Conservation (phyloP, 2,888 invertebrate genomes). For the Choristoneura rosaceana region DNA sequence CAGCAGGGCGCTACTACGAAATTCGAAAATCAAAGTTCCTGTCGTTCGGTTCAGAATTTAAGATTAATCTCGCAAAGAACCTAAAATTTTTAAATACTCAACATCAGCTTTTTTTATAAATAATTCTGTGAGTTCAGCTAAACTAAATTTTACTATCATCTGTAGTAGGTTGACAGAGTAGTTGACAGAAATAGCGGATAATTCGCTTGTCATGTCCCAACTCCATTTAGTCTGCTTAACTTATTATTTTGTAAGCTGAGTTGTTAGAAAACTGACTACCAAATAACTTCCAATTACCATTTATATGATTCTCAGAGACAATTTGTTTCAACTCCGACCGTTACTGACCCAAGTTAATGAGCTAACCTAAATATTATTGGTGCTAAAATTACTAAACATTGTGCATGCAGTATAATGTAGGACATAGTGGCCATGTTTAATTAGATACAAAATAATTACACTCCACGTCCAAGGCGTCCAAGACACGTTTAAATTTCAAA, state of each 20-base stretch:
- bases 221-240: conserved; percentile 61
- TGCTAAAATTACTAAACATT: background rate
- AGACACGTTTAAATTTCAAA: background rate
- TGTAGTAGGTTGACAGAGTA: conserved; percentile 53
- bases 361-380: background rate
- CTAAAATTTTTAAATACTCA: background rate
- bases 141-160: conserved; percentile 24
- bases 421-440: background rate
- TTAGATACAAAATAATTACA: background rate
- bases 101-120: background rate
- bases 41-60: too few relatives aligned
- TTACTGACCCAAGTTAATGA: conserved; percentile 11
- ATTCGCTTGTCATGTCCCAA: conserved; percentile 65
- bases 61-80: too few relatives aligned
- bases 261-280: conserved; percentile 44
- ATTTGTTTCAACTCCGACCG: conserved; percentile 12
- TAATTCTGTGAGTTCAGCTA: conserved; percentile 3
- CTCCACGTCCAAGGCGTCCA: background rate
- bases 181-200: conserved; percentile 66
- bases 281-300: conserved; percentile 54
- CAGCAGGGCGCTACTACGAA: too few relatives aligned
- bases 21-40: too few relatives aligned
- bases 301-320: conserved; percentile 17
- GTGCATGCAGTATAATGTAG: background rate
- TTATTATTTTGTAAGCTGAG: conserved; percentile 51